Conservation (phyloP, 2,888 invertebrate genomes). For the Gastracanthus pulcherrimus region DNA sequence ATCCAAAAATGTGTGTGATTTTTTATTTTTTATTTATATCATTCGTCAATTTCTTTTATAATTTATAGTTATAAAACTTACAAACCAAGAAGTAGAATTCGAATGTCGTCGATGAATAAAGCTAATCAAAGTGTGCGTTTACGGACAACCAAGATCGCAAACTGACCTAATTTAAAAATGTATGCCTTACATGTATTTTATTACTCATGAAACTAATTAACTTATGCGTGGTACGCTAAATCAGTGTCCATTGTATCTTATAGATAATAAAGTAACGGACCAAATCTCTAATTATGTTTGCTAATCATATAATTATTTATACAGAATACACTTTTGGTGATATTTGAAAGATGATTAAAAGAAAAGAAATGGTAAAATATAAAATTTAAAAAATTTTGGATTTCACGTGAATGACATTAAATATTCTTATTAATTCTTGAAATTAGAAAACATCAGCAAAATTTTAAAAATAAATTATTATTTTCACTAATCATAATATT, state of each 20-base stretch:
- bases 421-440: neutral
- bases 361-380: neutral
- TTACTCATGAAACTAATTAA: slow-evolving; percentile 31
- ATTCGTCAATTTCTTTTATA: too few species aligned
- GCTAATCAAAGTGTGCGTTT: slow-evolving; percentile 12
- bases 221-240: slow-evolving; percentile 39
- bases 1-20: too few species aligned
- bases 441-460: neutral
- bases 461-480: too few species aligned
- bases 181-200: slow-evolving; percentile 50
- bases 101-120: slow-evolving; percentile 36
- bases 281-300: slow-evolving; percentile 43
- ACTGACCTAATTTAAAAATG: slow-evolving; percentile 45
- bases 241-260: slow-evolving; percentile 48
- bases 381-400: neutral
- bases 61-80: too few species aligned
- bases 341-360: neutral
- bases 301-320: neutral
- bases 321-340: neutral
- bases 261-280: slow-evolving; percentile 49
- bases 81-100: slow-evolving; percentile 1
- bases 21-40: too few species aligned
- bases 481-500: too few species aligned
- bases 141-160: slow-evolving; percentile 19
- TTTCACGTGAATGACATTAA: neutral